These are phyloP conservation scores for Netelia fuscicornis DNA, from an alignment of 2,888 invertebrate species.

Conservation along the genomic window DNA sequence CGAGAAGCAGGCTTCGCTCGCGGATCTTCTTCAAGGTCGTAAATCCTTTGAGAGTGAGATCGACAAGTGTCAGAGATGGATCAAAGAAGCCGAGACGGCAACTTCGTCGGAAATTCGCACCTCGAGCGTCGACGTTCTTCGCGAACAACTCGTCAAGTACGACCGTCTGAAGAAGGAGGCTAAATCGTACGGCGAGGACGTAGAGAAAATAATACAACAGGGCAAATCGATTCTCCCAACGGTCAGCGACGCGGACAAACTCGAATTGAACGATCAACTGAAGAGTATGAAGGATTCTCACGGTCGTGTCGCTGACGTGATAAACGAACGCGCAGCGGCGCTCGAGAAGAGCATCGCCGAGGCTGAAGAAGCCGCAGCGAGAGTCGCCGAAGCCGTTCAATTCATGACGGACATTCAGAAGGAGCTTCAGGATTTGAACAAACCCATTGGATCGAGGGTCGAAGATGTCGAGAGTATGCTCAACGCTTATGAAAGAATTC, in stretches of 20 bases:
- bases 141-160: slow-evolving; percentile 95
- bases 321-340: slow-evolving; percentile 91
- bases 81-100: slow-evolving; percentile 95
- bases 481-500: slow-evolving; percentile 91
- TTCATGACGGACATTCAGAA: slow-evolving; percentile 94
- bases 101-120: slow-evolving; percentile 93
- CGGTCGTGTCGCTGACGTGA: slow-evolving; percentile 90
- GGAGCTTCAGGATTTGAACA: slow-evolving; percentile 92
- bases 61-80: slow-evolving; percentile 94
- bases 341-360: slow-evolving; percentile 92
- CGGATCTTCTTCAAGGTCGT: slow-evolving; percentile 91
- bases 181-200: slow-evolving; percentile 89
- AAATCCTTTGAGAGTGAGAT: slow-evolving; percentile 93
- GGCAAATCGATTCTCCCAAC: slow-evolving; percentile 92
- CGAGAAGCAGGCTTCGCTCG: slow-evolving; percentile 90
- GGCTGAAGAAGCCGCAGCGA: slow-evolving; percentile 92
- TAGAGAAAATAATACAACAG: slow-evolving; percentile 92
- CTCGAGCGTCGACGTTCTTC: slow-evolving; percentile 92
- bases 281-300: slow-evolving; percentile 92
- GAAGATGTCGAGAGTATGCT: slow-evolving; percentile 96
- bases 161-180: slow-evolving; percentile 92
- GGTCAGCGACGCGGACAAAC: slow-evolving; percentile 93
- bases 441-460: slow-evolving; percentile 94
- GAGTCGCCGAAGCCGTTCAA: slow-evolving; percentile 92
- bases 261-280: slow-evolving; percentile 92